Evolutionary conservation across 92 coral and sea anemone genomes (phyloP).

Genomic region (Bergia sp.): DNA sequence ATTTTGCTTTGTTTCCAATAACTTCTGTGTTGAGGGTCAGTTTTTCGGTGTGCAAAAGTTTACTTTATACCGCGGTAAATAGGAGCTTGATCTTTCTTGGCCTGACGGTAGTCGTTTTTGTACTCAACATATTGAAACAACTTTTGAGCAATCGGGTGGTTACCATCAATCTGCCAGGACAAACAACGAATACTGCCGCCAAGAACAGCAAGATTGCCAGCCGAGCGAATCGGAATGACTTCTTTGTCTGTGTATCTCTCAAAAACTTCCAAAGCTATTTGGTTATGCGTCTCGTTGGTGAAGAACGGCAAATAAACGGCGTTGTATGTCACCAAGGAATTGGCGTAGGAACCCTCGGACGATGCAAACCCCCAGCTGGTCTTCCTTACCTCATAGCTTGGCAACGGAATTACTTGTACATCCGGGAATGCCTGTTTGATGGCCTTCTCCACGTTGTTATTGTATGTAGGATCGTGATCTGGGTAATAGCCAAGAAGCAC

Average conservation of each 20-base stretch:
- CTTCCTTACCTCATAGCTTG: conserved; percentile 54
- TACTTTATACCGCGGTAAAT: not conserved
- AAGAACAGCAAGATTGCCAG: conserved; percentile 62
- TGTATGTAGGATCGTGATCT: conserved; percentile 41
- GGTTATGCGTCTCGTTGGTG: conserved; percentile 52
- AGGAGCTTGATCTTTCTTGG: not conserved
- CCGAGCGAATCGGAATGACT: conserved; percentile 64
- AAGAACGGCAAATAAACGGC: conserved; percentile 78
- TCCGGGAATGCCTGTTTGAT: conserved; percentile 62
- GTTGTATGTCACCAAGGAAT: conserved; percentile 82
- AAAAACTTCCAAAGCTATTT: conserved; percentile 61
- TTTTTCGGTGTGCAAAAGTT: not conserved
- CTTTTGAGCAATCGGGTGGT: conserved; percentile 33
- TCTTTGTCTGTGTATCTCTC: conserved; percentile 63
- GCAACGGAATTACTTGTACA: conserved; percentile 61
- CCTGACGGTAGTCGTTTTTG: not conserved
- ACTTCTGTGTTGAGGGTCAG: not conserved
- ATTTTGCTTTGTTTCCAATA: not conserved
- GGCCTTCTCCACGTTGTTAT: conserved; percentile 57
- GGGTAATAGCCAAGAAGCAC: conserved; percentile 42
- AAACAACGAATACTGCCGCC: conserved; percentile 88
- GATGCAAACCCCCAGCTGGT: conserved; percentile 65
- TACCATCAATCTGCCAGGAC: conserved; percentile 80
- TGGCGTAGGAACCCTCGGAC: conserved; percentile 82
- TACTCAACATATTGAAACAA: conserved; percentile 17